Base-by-base conservation (phyloP, 2,888 invertebrate genomes). In the Tryphoninae sp. region DNA sequence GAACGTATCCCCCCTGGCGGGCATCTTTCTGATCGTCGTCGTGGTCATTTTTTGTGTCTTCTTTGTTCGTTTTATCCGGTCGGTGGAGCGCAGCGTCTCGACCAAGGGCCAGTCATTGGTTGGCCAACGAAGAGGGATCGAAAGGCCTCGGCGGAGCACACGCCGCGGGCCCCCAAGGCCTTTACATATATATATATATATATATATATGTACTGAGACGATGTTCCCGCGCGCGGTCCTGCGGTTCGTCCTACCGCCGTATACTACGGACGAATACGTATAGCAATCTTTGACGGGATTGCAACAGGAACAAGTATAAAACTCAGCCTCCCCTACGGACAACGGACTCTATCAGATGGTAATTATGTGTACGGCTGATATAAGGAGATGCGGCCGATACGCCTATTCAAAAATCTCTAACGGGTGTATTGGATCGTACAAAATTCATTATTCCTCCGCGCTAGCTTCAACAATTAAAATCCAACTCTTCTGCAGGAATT, bases 341-440 rank as follows among this genome's bases (percentile, higher is more conserved):
- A 90, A 90, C 91, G 87, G 90, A 91, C 91, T 91, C 91, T 91
- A 92, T 92, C 91, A 90, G 89, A 92, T 91, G 89, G 91, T 91
- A 92, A 92, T 92, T 91, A 92, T 90, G 90, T 90, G 89, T 89
- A 88, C 85, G 89, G 88, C 86, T 90, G 90, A 91, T 91, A 90
- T 88, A 76, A 81, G 83, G 55, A 78, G 78, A 82, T 85, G 76
- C 64, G 67, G 82, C 87, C 87, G 87, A 90, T 90, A 90, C 88
- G 87, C 84, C 86, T 90, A 90, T 89, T 90, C 88, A 84, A 87
- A 55, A 88, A 87, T 83, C 86, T 90, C 87, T 90, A 90, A 88
- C 86, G 89, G 91, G 90, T 91, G 90, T 85, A 53, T 68, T 71
- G 16, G 22, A 58, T 69, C 9, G 8, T 55, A 61, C 22, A 16